Evolutionary conservation across 2,113 vertebrate genomes (phyloP).

Genomic region (Todiramphus chloris): DNA sequence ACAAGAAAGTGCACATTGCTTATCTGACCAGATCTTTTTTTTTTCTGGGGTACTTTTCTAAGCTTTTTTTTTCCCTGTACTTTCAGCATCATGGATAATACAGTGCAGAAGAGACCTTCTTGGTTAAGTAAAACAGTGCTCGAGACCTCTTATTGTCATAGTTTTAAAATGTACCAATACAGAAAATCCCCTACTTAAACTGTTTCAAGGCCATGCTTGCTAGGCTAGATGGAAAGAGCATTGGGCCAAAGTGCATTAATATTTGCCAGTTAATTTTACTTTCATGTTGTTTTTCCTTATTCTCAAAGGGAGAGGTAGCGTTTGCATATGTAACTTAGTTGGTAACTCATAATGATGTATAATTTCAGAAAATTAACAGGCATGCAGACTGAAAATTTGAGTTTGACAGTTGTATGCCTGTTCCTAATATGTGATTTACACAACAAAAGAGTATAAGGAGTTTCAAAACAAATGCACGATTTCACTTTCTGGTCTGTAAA

Average conservation of each 20-base stretch:
- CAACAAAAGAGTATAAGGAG: not conserved
- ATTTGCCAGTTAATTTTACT: not conserved
- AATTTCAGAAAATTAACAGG: not conserved
- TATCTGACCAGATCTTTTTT: not conserved
- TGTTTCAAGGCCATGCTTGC: not conserved
- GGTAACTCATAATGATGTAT: not conserved
- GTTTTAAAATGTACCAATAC: not conserved
- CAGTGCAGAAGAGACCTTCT: not conserved
- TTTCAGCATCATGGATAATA: not conserved
- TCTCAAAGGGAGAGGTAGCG: not conserved
- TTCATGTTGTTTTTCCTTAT: not conserved
- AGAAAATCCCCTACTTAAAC: not conserved
- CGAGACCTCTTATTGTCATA: not conserved
- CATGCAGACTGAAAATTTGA: not conserved
- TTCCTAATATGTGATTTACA: not conserved
- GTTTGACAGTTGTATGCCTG: not conserved
- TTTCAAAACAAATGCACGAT: not conserved
- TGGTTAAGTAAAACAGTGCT: not conserved
- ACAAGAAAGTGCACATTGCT: not conserved
- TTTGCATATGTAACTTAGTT: not conserved
- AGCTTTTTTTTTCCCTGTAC: not conserved
- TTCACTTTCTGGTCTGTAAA: not conserved
- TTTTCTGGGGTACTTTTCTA: not conserved
- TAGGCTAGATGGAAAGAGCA: not conserved
- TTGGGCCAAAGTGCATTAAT: not conserved